Conservation (phyloP, 2,888 invertebrate species). For the Polydrusus cervinus region DNA sequence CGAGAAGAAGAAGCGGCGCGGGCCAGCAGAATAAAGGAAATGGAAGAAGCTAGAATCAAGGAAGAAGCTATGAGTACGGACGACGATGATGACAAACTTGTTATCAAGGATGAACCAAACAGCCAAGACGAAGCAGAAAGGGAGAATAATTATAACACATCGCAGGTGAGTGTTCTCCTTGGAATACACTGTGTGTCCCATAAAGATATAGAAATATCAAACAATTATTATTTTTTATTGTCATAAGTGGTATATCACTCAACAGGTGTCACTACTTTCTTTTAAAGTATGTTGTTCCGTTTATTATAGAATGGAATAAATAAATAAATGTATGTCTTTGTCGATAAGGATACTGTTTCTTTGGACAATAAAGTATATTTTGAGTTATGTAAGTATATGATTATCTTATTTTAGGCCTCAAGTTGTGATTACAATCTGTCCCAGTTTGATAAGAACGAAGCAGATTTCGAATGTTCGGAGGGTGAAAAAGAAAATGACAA, state of each 20-base stretch:
- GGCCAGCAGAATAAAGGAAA: constrained; percentile 57
- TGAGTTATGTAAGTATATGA: neutral
- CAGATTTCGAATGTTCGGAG: constrained; percentile 65
- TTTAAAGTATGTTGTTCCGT: too few relatives aligned
- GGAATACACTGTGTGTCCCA: too few relatives aligned
- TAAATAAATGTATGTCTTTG: too few relatives aligned
- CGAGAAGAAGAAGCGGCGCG: constrained; percentile 57
- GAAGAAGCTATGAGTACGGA: constrained; percentile 65
- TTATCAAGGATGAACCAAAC: constrained; percentile 67
- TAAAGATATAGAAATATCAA: too few relatives aligned
- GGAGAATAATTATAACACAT: constrained; percentile 53
- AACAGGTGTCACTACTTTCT: too few relatives aligned
- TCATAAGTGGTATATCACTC: too few relatives aligned
- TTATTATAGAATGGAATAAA: too few relatives aligned
- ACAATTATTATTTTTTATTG: too few relatives aligned
- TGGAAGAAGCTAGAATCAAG: constrained; percentile 54
- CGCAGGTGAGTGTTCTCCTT: constrained; percentile 49
- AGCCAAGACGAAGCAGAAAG: constrained; percentile 64
- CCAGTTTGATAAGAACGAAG: constrained; percentile 76
- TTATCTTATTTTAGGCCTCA: constrained; percentile 35
- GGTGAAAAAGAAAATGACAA: constrained; percentile 61
- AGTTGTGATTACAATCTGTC: constrained; percentile 84
- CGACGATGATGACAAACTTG: constrained; percentile 69
- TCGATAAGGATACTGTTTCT: too few relatives aligned
- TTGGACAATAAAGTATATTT: too few relatives aligned